Conservation (phyloP, 2,113 vertebrate species). For the Ictidomys tridecemlineatus region DNA sequence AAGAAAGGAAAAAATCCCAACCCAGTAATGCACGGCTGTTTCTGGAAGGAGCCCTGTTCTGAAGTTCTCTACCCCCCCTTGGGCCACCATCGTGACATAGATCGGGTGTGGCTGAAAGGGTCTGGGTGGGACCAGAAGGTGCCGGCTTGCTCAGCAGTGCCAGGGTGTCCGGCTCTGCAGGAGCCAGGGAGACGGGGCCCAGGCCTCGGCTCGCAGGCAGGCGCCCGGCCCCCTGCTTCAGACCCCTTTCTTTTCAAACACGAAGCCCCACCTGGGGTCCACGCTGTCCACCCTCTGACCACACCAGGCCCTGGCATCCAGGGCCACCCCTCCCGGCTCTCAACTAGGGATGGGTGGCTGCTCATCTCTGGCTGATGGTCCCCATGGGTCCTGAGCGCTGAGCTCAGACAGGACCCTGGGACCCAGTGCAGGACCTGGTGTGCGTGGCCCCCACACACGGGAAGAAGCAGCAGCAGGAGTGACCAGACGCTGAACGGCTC, state of each 20-base stretch:
- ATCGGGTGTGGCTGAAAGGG: neutral
- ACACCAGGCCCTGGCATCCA: accelerated
- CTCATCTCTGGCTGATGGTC: no score
- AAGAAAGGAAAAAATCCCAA: no score
- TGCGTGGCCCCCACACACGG: accelerated
- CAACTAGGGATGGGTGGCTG: accelerated
- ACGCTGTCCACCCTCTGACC: accelerated
- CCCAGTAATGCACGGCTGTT: neutral
- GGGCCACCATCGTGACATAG: neutral
- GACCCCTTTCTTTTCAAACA: accelerated
- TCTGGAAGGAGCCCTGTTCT: neutral
- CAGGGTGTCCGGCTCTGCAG: no score
- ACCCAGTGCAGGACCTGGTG: accelerated
- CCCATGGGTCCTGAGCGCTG: accelerated
- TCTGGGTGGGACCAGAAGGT: neutral
- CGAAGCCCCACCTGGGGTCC: neutral
- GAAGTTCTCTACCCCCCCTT: neutral
- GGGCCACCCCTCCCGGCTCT: accelerated
- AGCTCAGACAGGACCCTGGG: no score
- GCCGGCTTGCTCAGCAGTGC: accelerated
- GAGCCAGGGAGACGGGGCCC: no score
- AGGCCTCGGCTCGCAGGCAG: neutral
- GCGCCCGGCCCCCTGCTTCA: accelerated
- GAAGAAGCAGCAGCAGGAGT: neutral
- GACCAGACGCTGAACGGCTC: neutral